Evolutionary conservation across 2,113 vertebrate genomes (phyloP).

Genomic region (Corapipo altera): DNA sequence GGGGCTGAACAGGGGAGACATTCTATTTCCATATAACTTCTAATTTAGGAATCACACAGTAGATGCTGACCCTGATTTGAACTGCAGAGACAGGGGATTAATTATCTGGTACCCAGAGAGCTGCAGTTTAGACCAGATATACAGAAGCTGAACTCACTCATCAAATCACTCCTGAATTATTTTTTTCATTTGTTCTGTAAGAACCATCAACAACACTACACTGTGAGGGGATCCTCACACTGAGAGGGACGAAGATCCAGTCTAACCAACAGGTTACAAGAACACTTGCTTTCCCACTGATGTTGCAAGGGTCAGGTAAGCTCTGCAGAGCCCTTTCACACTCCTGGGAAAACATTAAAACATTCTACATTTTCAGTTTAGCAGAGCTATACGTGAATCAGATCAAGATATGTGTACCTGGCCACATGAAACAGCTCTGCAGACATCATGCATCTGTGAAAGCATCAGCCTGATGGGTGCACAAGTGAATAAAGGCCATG

Average conservation of each 20-base stretch:
- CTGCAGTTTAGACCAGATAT: background rate
- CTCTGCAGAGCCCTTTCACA: background rate
- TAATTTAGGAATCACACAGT: background rate
- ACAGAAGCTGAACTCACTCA: background rate
- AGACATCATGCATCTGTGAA: background rate
- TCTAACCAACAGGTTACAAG: background rate
- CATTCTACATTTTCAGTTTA: fast-evolving
- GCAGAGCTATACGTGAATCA: fast-evolving
- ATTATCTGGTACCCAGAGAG: background rate
- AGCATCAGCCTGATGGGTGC: background rate
- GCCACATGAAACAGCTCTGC: background rate
- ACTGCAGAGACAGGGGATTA: background rate
- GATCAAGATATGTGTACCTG: background rate
- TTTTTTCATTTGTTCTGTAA: background rate
- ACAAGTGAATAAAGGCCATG: fast-evolving
- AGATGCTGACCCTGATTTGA: background rate
- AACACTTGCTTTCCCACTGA: background rate
- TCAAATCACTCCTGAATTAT: background rate
- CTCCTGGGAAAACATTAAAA: background rate
- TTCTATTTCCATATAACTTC: background rate
- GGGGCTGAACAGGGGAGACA: background rate
- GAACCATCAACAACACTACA: fast-evolving
- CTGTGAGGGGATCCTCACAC: background rate
- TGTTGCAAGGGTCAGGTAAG: background rate
- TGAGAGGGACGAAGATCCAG: background rate